Conservation (phyloP, 53 echinoderm and acorn worm genomes). For the Holothuria leucospilota region DNA sequence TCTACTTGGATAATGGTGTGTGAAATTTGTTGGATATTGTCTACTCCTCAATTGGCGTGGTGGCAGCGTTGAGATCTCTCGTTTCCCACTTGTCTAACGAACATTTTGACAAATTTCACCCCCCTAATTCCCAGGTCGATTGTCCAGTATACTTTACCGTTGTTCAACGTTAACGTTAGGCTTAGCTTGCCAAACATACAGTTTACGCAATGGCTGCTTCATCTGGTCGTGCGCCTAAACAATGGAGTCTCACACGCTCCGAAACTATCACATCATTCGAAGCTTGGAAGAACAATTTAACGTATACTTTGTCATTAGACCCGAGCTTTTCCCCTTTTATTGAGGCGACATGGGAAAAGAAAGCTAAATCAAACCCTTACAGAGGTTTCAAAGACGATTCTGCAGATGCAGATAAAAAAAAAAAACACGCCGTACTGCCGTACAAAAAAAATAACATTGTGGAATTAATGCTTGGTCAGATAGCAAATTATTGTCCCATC, state of each 20-base stretch:
- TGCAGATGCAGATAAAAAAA: background rate
- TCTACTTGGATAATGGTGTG: no score
- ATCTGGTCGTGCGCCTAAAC: constrained; percentile 37
- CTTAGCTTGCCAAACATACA: no score
- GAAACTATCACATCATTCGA: background rate
- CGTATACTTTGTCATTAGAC: constrained; percentile 48
- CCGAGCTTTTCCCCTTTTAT: background rate
- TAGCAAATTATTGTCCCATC: constrained; percentile 71
- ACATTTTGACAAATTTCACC: background rate
- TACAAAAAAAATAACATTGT: constrained; percentile 17
- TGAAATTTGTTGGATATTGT: no score
- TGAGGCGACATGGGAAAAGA: background rate
- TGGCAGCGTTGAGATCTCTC: background rate
- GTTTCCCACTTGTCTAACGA: background rate
- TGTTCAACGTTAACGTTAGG: background rate
- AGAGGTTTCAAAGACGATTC: constrained; percentile 1
- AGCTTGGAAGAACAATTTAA: constrained; percentile 60
- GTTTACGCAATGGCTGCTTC: background rate
- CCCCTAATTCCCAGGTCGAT: background rate
- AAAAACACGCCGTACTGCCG: background rate
- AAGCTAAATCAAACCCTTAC: background rate
- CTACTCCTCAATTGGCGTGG: constrained; percentile 32
- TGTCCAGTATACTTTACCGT: background rate
- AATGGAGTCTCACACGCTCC: constrained; percentile 55
- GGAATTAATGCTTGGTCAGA: constrained; percentile 60